These are phyloP conservation scores for Oxyura jamaicensis DNA, from an alignment of 2,113 vertebrate genomes.

Conservation along the genomic window DNA sequence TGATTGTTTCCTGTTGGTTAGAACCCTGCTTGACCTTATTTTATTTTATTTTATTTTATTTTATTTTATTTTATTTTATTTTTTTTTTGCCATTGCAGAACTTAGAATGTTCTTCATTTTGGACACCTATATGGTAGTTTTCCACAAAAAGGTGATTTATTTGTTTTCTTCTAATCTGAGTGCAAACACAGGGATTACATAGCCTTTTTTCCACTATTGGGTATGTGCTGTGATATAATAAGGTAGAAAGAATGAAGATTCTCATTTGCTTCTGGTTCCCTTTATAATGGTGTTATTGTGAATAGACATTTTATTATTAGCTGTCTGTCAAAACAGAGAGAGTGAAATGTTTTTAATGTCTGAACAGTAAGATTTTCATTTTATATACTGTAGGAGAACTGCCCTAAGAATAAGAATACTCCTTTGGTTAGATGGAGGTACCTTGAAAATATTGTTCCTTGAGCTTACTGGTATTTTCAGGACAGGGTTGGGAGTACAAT, in stretches of 20 bases:
- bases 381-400: neutral
- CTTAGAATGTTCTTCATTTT: neutral
- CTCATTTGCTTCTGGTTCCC: neutral
- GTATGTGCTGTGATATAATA: neutral
- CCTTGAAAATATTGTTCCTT: neutral
- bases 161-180: neutral
- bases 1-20: neutral
- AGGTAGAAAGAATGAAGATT: neutral
- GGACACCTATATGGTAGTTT: neutral
- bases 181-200: neutral
- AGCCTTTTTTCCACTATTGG: neutral
- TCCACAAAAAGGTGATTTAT: neutral
- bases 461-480: constrained; percentile 14
- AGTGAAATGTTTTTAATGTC: neutral
- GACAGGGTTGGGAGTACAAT: neutral
- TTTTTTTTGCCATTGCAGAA: neutral
- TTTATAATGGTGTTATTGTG: neutral
- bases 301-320: neutral
- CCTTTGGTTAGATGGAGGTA: neutral
- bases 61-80: neutral
- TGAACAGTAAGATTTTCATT: neutral
- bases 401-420: neutral
- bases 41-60: neutral
- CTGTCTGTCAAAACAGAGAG: neutral
- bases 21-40: neutral